Conservation (phyloP, 2,888 invertebrate species). For the Phyllotreta cruciferae region DNA sequence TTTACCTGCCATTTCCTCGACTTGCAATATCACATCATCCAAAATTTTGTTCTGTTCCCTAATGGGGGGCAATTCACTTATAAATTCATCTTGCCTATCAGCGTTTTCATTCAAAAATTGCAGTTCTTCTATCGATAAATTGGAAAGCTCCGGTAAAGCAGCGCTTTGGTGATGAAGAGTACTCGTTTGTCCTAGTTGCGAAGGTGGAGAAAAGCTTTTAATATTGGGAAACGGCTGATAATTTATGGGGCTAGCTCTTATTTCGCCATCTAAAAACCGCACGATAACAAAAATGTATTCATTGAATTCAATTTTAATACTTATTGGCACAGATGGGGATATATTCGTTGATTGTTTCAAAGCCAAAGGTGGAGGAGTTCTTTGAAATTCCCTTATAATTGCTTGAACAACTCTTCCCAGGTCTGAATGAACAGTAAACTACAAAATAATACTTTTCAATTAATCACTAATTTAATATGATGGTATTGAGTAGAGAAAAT, state of each 20-base stretch:
- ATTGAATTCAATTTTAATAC: slow-evolving; percentile 34
- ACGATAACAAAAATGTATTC: slow-evolving; percentile 1
- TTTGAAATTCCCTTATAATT: slow-evolving; percentile 79
- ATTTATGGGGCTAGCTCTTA: slow-evolving; percentile 51
- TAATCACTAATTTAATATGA: slow-evolving; percentile 17
- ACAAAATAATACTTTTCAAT: slow-evolving; percentile 35
- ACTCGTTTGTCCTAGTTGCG: slow-evolving; percentile 38
- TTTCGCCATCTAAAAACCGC: slow-evolving; percentile 50
- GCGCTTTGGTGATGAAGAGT: slow-evolving; percentile 35
- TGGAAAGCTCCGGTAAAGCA: slow-evolving; percentile 63
- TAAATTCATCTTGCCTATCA: slow-evolving; percentile 76
- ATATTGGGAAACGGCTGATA: slow-evolving; percentile 42
- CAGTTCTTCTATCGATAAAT: slow-evolving; percentile 69
- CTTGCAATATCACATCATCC: slow-evolving; percentile 74
- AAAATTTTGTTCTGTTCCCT: slow-evolving; percentile 73
- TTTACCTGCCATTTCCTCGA: slow-evolving; percentile 73
- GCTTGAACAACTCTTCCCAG: slow-evolving; percentile 82
- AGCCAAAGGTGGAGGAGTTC: slow-evolving; percentile 65
- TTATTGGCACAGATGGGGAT: slow-evolving; percentile 49
- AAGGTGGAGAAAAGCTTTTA: slow-evolving; percentile 53
- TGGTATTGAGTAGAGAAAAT: not conserved
- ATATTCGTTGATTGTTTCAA: slow-evolving; percentile 37
- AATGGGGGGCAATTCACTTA: slow-evolving; percentile 73
- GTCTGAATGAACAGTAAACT: slow-evolving; percentile 81
- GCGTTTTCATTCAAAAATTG: slow-evolving; percentile 73